Evolutionary conservation across 1,140 invertebrate genomes (phyloP).

Genomic region (Zaprionus camerounensis): DNA sequence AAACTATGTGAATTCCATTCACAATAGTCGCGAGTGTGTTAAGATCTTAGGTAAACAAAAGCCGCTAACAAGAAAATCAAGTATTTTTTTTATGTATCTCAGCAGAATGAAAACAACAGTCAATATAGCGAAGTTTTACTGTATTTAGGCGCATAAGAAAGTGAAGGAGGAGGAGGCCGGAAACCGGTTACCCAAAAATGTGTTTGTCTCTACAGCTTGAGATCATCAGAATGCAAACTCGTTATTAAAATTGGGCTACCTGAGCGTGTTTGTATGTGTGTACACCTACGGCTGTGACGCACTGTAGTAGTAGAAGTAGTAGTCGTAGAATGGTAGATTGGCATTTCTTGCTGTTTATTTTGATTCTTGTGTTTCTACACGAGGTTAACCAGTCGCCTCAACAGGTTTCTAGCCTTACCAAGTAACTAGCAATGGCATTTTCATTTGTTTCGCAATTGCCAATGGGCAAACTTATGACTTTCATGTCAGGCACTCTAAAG

Average conservation of each 20-base stretch:
- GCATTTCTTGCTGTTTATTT: slow-evolving; percentile 54
- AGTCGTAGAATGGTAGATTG: slow-evolving; percentile 11
- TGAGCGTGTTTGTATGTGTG: not conserved
- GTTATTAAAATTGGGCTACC: slow-evolving; percentile 63
- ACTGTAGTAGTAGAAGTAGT: slow-evolving; percentile 9
- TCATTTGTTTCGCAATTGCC: slow-evolving; percentile 63
- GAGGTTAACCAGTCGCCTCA: slow-evolving; percentile 52
- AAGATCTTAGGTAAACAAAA: not conserved
- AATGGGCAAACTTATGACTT: slow-evolving; percentile 31
- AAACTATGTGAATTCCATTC: not conserved
- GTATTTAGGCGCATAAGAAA: slow-evolving; percentile 36
- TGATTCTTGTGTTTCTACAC: slow-evolving; percentile 35
- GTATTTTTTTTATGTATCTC: not conserved
- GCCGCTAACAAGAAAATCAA: not conserved
- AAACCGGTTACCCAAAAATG: slow-evolving; percentile 48
- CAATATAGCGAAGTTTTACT: slow-evolving; percentile 17
- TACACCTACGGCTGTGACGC: slow-evolving; percentile 26
- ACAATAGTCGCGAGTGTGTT: not conserved
- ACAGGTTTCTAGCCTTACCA: slow-evolving; percentile 56
- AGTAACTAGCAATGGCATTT: slow-evolving; percentile 44
- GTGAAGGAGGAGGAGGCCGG: slow-evolving; percentile 27
- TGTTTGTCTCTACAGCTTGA: slow-evolving; percentile 29
- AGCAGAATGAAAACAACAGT: not conserved
- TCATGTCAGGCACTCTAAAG: not conserved
- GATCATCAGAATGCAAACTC: slow-evolving; percentile 63